Base-by-base conservation (phyloP, 2,797 vertebrate species). In the Chiroxiphia lanceolata region DNA sequence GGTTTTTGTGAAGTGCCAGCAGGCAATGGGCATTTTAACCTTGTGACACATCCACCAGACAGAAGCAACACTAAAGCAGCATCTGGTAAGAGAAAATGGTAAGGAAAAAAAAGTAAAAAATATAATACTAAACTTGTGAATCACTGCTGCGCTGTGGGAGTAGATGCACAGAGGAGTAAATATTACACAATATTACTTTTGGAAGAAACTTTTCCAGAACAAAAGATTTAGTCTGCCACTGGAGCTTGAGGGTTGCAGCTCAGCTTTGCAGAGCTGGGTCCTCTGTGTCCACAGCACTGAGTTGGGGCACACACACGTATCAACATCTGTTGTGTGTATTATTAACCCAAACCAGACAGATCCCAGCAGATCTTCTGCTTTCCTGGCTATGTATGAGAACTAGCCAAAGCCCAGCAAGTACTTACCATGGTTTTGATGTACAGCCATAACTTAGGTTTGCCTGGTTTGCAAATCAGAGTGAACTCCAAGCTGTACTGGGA, bases 111-210 rank as follows among this genome's bases (percentile, higher is more conserved):
- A 79, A 59, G 31, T 27, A 78, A 92, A n/a, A 76, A 27, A 13
- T 48, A 26, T 25, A 51, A 59, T 47, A 20, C 6, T 77, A 3
- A 40, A 7, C 33, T 54, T 14, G 17, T 61, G 63, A 83, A 90
- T 84, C 68, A 47, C 38, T 70, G 51, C 74, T 79, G 6, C 63
- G 2, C 36, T 80, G 68, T 42, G 68, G 50, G 38, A 10, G 25
- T 51, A 53, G 86, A 88, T 83, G 72, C 87, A 76, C 67, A 75
- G 80, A 61, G 75, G 51, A 64, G 45, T 82, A 87, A 93, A 85
- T 44, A 68, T 90, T 89, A n/a, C 57, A 47, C 67, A 83, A 56
- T 3, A 29, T 5, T 51, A 11, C 36, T 34, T 54, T 44, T 74
- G 68, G 61, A 80, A 89, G 20, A 51, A 42, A 40, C 15, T 33